Evolutionary conservation across 2,888 invertebrate species (phyloP).

Genomic region (Protodeltote pygarga): DNA sequence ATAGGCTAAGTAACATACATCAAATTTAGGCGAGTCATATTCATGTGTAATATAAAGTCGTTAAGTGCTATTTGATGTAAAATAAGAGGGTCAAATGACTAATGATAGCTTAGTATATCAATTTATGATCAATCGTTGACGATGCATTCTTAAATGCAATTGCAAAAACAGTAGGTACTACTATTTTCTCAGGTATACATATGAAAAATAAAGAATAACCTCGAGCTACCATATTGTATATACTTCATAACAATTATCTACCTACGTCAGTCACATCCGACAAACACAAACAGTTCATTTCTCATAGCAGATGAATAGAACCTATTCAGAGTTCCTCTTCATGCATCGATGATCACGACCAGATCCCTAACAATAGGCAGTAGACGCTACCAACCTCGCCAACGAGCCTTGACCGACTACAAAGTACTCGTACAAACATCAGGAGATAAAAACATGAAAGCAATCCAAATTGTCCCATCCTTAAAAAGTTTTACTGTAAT

Average conservation of each 20-base stretch:
- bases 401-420: constrained; percentile 64
- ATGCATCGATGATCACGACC: constrained; percentile 61
- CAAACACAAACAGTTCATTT: constrained; percentile 34
- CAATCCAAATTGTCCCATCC: constrained; percentile 43
- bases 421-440: constrained; percentile 43
- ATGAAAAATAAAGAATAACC: neutral
- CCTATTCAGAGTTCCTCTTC: constrained; percentile 57
- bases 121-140: constrained; percentile 18
- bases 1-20: constrained; percentile 19
- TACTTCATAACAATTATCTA: constrained; percentile 4
- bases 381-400: constrained; percentile 58
- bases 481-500: constrained; percentile 26
- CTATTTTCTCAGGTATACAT: too few species aligned
- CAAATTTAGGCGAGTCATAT: constrained; percentile 13
- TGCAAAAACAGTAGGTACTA: too few species aligned
- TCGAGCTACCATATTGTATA: neutral
- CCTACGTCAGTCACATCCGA: constrained; percentile 22
- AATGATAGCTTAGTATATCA: constrained; percentile 10
- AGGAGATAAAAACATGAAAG: constrained; percentile 51
- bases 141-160: too few species aligned
- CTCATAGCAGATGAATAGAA: constrained; percentile 47
- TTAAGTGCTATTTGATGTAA: constrained; percentile 3
- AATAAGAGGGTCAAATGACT: constrained; percentile 19
- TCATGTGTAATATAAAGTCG: constrained; percentile 1
- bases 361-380: constrained; percentile 60